Base-by-base conservation (phyloP, 2,888 invertebrate species). In the Oscheius sp. region DNA sequence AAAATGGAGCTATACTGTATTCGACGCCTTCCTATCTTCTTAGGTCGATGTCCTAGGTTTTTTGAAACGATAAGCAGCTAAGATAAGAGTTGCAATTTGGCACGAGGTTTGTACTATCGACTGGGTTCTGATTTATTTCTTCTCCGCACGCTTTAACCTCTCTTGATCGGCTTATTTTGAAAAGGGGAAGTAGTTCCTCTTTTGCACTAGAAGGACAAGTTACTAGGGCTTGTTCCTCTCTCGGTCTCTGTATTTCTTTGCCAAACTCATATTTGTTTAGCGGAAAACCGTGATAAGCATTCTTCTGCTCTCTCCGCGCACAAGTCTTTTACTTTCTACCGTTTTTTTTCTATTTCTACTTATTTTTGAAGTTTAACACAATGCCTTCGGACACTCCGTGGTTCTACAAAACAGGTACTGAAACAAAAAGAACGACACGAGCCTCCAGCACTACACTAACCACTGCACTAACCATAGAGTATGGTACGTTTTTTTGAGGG, bases 221-320 rank as follows among this genome's bases (percentile, higher is more conserved):
- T n/a, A n/a, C n/a, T n/a, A n/a, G n/a, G n/a, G n/a, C n/a, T n/a
- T n/a, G n/a, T n/a, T n/a, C n/a, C n/a, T n/a, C n/a, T n/a, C n/a
- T n/a, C n/a, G n/a, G n/a, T n/a, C n/a, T n/a, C n/a, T n/a, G 25
- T 61, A 25, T 42, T 61, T 61, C 61, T 42, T 45, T 61, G 45
- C 23, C 29, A 61, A 61, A 61, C 45, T 61, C 42, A n/a, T 61
- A 42, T 61, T 61, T 61, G 61, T 61, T 42, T 45, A 45, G 45
- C 61, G 61, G 61, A 61, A n/a, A 55, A 61, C 61, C 45, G 61
- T 61, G 61, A 61, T 61, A 61, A 61, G 61, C 61, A 61, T 42
- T 61, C 61, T 61, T 61, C 42, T 45, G 45, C 29, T 23, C 42
- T 34, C 17, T n/a, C 31, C 45, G 61, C 29, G 20, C 61, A 37